Conservation (phyloP, 2,797 vertebrate genomes). For the Graptemys geographica region DNA sequence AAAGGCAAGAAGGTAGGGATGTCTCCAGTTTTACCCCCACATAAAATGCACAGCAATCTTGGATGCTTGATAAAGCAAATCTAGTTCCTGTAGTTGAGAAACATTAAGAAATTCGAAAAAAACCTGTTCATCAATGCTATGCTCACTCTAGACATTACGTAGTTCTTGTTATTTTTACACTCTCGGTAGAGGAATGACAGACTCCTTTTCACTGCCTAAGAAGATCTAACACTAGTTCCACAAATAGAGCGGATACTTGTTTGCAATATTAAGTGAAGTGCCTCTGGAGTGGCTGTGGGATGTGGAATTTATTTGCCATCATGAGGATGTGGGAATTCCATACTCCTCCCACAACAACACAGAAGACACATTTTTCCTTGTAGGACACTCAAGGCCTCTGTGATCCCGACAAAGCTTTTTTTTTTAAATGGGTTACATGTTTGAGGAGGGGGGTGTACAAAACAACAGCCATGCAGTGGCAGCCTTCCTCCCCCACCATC, state of each 20-base stretch:
- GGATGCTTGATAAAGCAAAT: background rate
- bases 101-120: background rate
- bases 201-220: background rate
- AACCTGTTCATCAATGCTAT: background rate
- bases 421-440: background rate
- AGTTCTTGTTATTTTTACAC: background rate
- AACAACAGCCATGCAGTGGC: background rate
- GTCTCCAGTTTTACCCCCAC: background rate
- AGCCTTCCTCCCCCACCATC: fast-evolving
- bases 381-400: fast-evolving
- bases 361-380: fast-evolving
- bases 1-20: background rate
- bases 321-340: slow-evolving; percentile 38
- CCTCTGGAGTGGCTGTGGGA: slow-evolving; percentile 60
- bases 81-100: background rate
- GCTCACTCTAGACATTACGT: fast-evolving
- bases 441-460: fast-evolving
- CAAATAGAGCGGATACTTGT: background rate
- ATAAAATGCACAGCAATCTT: background rate
- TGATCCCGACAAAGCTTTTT: background rate
- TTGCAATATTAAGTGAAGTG: background rate
- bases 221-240: background rate
- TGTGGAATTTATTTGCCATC: slow-evolving; percentile 50
- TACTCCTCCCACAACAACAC: slow-evolving; percentile 61
- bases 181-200: fast-evolving